A percentile compares a stretch with the other conserved stretches of the same genome.
Conservation (phyloP, 1,140 invertebrate species). For the Mylabris phalerata region DNA sequence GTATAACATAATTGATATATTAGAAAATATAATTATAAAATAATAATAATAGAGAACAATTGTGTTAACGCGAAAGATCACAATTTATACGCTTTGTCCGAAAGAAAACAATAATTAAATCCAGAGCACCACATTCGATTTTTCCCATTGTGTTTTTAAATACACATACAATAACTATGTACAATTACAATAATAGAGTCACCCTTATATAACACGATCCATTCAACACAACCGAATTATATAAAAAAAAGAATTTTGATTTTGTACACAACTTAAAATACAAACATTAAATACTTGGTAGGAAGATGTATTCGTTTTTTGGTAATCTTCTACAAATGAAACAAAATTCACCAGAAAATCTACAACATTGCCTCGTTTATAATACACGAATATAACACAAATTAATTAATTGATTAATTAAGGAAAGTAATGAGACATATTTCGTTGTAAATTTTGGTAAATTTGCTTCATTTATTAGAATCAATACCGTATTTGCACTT, state of each 20-base stretch:
- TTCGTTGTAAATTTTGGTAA: neutral
- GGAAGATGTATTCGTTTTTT: constrained; percentile 35
- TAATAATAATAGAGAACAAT: constrained; percentile 11
- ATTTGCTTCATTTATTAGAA: constrained; percentile 2
- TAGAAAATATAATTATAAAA: constrained; percentile 23
- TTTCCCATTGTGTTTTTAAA: constrained; percentile 11
- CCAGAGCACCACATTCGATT: constrained; percentile 40
- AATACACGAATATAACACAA: neutral
- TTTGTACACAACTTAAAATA: constrained; percentile 24
- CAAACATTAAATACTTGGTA: constrained; percentile 40
- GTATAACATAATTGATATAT: constrained; percentile 18
- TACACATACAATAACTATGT: constrained; percentile 22
- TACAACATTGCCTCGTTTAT: too few relatives aligned
- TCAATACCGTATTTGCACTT: constrained; percentile 23
- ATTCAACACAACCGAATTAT: constrained; percentile 9
- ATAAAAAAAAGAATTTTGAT: constrained; percentile 22
- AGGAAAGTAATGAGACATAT: neutral
- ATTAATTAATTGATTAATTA: constrained; percentile 5
- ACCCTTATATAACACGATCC: neutral
- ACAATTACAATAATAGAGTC: constrained; percentile 23
- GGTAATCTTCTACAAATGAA: constrained; percentile 7
- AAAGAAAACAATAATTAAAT: constrained; percentile 25
- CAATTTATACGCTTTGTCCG: constrained; percentile 27
- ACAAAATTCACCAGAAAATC: neutral
- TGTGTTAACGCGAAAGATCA: too few relatives aligned